Percentiles rank a stretch among this genome's conserved stretches.
Conservation (phyloP, 2,113 vertebrate species). For the Telmatochromis sp. region DNA sequence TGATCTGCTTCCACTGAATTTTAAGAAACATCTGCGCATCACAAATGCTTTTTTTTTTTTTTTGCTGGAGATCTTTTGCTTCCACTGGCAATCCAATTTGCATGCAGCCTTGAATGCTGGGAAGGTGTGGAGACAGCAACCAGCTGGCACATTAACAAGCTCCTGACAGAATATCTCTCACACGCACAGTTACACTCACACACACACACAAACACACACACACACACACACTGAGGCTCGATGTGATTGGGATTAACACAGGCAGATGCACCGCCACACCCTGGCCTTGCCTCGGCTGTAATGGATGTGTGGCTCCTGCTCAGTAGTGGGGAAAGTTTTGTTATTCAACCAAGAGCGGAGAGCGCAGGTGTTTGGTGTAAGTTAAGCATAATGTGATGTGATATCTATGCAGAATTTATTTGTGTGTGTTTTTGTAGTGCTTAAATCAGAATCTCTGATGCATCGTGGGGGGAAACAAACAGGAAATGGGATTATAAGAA, state of each 20-base stretch:
- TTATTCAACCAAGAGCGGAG: neutral
- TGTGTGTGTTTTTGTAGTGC: neutral
- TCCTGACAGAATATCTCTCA: conserved; percentile 45
- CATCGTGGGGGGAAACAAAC: neutral
- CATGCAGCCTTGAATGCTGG: conserved; percentile 40
- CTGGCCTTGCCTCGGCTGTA: neutral
- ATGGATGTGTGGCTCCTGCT: conserved; percentile 20
- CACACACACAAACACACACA: neutral
- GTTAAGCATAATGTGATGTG: conserved; percentile 26
- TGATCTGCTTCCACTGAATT: neutral
- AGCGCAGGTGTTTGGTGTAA: conserved; percentile 37
- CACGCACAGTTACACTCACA: neutral
- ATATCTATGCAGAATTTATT: neutral
- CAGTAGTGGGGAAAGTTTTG: conserved; percentile 27
- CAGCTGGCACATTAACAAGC: conserved; percentile 66
- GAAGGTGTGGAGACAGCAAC: conserved; percentile 57
- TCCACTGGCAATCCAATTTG: conserved; percentile 55
- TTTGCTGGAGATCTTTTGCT: conserved; percentile 9
- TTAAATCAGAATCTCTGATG: neutral
- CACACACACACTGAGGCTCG: neutral
- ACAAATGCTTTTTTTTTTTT: neutral
- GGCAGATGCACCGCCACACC: conserved; percentile 39
- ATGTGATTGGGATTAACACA: conserved; percentile 48
- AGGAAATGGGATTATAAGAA: neutral
- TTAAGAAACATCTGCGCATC: neutral